Evolutionary conservation across 1,140 invertebrate species (phyloP), one percentile per base, ranked within the genome.

Genomic region (Maconellicoccus hirsutus): DNA sequence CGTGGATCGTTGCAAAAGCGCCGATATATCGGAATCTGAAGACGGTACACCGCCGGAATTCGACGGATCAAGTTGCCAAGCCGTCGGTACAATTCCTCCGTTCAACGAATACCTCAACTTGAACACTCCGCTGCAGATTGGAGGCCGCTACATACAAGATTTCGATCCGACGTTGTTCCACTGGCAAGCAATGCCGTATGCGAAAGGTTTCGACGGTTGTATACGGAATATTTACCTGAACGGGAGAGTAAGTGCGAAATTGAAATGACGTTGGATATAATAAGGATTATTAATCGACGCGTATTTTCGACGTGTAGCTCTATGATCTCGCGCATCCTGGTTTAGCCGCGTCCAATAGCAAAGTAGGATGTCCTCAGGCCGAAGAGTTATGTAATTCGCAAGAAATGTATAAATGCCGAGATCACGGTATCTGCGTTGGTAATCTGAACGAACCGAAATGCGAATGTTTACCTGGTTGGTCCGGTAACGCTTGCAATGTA

Each of bases 71-170:
- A 87, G 86, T 12, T 98, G 96, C 80, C 92, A 97, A 81, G 91
- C 91, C 0, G 84, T 86, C 71, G 92, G 92, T 12, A 86, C 84
- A 0, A 93, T 98, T 73, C 93, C 93, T 14, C 93, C 94, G 1
- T 97, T 97, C 80, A 96, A 96, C 79, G 93, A 96, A 79, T 98
- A 95, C 77, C 82, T 98, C 1, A 98, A 98, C 81, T 93, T 98
- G 0, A 97, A 98, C 80, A 88, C 93, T 0, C 93, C 95, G 0
- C 81, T 98, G 25, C 94, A 98, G 82, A 84, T 98, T 63, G 95
- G 95, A 39, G 96, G 96, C 1, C 79, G 93, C 1, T 90, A 92
- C 76, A 86, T 93, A 19, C 89, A 93, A 75, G 88, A 90, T 74
- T 91, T 92, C 73, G 92, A 94, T 75, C 90, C 90, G 0, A 86